Evolutionary conservation across 2,797 vertebrate genomes (phyloP), one percentile per base, ranked within the genome.

Genomic region (Diplodus puntazzo): DNA sequence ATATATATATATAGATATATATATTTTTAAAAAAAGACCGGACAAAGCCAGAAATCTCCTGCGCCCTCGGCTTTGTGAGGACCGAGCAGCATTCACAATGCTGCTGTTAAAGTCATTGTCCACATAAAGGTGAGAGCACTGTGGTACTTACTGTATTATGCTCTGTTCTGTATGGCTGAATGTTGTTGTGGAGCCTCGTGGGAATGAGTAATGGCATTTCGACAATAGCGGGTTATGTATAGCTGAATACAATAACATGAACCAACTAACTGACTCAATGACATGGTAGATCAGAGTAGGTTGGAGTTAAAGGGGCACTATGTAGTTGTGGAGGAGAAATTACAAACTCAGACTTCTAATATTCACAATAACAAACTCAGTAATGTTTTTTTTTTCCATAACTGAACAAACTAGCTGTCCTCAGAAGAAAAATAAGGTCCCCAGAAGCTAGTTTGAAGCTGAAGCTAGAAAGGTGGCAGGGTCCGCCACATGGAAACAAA

Each of bases 31-130:
- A 8, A 34, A 39, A 39, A 39, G 34, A 39, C 8, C 3, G 30
- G 12, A 64, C 3, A 42, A 55, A 79, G 77, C 53, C 52, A 77
- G 57, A 45, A 77, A 79, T 72, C 75, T 81, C 65, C 49, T 0
- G 27, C 34, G 75, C 73, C 70, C 76, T 87, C 70, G 48, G 23
- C 70, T 68, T 63, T 79, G 57, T 78, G 63, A 66, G 69, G 30
- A 57, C 65, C 2, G 66, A 48, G 53, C 57, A 12, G 62, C 59
- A 60, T 69, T 72, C 62, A n/a, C 39, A 20, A 74, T 42, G 43
- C 34, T 11, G 34, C 52, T n/a, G 23, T 74, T 85, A 67, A 80
- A 45, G 27, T 62, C 48, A 46, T 25, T 62, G 34, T 60, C 39
- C 27, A 63, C 14, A 23, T 49, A 7, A 80, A 68, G 34, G 54